phyloP scores from a whole-genome alignment of 1,140 invertebrate species.

The Geopemphigus sp. region DNA sequence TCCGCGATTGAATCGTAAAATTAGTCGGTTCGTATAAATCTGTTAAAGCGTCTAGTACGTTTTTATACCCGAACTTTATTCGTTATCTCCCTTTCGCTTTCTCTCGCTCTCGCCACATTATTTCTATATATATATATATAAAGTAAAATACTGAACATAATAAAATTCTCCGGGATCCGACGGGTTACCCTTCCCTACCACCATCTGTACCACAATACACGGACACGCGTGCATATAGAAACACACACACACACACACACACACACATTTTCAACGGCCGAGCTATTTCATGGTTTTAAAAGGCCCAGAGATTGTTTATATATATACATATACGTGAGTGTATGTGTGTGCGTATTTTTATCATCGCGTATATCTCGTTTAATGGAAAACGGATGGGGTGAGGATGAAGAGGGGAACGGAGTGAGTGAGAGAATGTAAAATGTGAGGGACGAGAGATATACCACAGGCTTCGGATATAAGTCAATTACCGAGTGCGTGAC shows the following conservation, averaged over 20 bases:
- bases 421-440: neutral
- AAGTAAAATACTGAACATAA: conserved; percentile 14
- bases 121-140: too few species aligned
- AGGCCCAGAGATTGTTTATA: conserved; percentile 5
- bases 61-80: neutral
- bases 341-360: neutral
- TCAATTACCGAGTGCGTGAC: conserved; percentile 41
- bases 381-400: neutral
- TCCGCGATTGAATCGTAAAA: conserved; percentile 32
- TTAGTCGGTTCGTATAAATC: conserved; percentile 21
- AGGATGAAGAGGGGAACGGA: neutral
- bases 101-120: too few species aligned
- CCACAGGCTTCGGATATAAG: conserved; percentile 21
- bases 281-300: neutral
- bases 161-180: neutral
- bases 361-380: conserved; percentile 8
- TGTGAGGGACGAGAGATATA: neutral
- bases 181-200: neutral
- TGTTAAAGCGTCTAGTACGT: neutral
- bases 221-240: too few species aligned
- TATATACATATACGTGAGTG: neutral
- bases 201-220: neutral
- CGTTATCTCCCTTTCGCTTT: neutral
- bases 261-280: too few species aligned
- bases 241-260: too few species aligned